phyloP scores from a whole-genome alignment of 1,140 invertebrate species.

The Drosophila melanogaster region DNA sequence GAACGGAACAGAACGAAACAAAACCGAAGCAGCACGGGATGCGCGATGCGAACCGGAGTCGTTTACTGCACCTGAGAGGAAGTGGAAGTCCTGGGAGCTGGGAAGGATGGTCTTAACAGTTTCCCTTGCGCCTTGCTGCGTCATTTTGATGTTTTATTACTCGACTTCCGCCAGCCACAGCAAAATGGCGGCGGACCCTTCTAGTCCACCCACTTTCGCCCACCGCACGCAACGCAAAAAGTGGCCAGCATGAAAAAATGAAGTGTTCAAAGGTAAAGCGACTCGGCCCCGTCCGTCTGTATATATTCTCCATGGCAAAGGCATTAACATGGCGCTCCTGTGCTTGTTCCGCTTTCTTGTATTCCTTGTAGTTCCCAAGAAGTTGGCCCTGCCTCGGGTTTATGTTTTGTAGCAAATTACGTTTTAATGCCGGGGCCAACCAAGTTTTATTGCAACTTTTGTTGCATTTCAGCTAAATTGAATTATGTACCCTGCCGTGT shows the following conservation, averaged over 20 bases:
- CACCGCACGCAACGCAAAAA: constrained; percentile 31
- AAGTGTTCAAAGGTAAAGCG: constrained; percentile 58
- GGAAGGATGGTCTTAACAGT: constrained; percentile 54
- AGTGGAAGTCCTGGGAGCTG: constrained; percentile 11
- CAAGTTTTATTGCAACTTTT: constrained; percentile 75
- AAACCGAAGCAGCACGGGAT: constrained; percentile 3
- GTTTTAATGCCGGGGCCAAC: constrained; percentile 68
- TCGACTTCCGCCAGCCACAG: constrained; percentile 83
- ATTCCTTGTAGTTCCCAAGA: constrained; percentile 42
- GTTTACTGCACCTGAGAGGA: constrained; percentile 43
- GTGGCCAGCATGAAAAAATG: constrained; percentile 14
- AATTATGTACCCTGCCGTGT: constrained; percentile 63
- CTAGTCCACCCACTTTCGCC: constrained; percentile 5
- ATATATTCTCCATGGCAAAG: constrained; percentile 28
- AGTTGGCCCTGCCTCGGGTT: constrained; percentile 28
- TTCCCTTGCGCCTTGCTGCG: constrained; percentile 63
- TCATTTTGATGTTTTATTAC: constrained; percentile 81
- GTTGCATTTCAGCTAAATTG: constrained; percentile 75
- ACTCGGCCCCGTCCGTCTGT: constrained; percentile 17
- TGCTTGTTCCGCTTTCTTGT: constrained; percentile 7
- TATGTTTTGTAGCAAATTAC: constrained; percentile 67
- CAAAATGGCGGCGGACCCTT: constrained; percentile 20
- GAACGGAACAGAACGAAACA: background rate
- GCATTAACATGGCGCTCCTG: constrained; percentile 48
- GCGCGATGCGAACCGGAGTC: constrained; percentile 9